Percentiles rank a stretch among this genome's conserved stretches.
phyloP scores from a whole-genome alignment of 2,888 invertebrate genomes.

The Habrosyne pyritoides region DNA sequence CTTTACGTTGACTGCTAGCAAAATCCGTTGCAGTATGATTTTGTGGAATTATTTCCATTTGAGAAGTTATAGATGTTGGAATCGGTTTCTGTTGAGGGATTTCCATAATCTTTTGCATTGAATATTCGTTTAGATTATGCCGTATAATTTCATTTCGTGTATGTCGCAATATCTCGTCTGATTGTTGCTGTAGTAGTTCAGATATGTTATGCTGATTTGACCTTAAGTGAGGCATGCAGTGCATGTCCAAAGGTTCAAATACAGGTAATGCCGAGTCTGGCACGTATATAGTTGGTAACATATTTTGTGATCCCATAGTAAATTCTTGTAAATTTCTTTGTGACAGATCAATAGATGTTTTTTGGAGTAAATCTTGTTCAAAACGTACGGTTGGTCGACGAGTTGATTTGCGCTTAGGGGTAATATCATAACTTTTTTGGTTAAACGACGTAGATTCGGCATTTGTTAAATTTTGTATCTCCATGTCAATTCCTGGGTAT shows the following conservation, averaged over 20 bases:
- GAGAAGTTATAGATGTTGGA: constrained; percentile 1
- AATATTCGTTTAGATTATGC: not conserved
- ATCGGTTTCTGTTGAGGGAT: not conserved
- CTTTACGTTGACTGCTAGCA: constrained; percentile 1
- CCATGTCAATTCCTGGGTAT: constrained; percentile 1
- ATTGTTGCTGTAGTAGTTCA: not conserved
- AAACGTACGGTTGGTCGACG: constrained; percentile 23
- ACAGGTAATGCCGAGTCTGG: not conserved
- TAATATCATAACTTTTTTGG: constrained; percentile 16
- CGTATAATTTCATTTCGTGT: not conserved
- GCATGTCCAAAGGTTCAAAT: constrained; percentile 13
- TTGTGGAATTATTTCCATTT: constrained; percentile 9
- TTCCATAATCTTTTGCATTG: not conserved
- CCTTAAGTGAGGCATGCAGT: not conserved
- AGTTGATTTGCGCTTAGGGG: constrained; percentile 30
- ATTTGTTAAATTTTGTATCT: constrained; percentile 14
- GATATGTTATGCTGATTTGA: too few species aligned
- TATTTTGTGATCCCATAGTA: not conserved
- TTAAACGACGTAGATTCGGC: constrained; percentile 10
- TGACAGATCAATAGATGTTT: not conserved
- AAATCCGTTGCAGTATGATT: constrained; percentile 7
- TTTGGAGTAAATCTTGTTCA: constrained; percentile 13
- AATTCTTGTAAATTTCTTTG: not conserved
- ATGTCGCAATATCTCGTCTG: not conserved
- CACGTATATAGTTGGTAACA: not conserved